Conservation (phyloP, 2,888 invertebrate genomes). For the Euclidia mi region DNA sequence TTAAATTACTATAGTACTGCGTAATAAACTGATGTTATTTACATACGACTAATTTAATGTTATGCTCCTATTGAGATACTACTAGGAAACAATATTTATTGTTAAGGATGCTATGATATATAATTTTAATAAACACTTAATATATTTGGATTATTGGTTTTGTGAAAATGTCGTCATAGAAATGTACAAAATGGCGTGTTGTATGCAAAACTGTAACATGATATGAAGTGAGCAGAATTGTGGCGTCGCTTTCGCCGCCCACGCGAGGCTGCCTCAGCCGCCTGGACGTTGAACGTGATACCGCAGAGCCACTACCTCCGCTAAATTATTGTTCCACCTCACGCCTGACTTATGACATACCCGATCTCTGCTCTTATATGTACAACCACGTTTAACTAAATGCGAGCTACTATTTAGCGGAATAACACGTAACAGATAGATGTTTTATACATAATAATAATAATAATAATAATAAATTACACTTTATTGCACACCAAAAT, state of each 20-base stretch:
- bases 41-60: conserved; percentile 13
- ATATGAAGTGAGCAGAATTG: conserved; percentile 33
- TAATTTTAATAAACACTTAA: conserved; percentile 1
- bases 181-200: conserved; percentile 10
- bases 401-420: too few species aligned
- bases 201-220: conserved; percentile 44
- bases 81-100: conserved; percentile 4
- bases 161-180: background rate
- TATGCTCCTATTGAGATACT: conserved; percentile 10
- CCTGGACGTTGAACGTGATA: conserved; percentile 35
- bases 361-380: conserved; percentile 60
- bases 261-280: too few species aligned
- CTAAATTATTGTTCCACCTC: conserved; percentile 53
- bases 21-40: conserved; percentile 20
- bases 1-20: conserved; percentile 15
- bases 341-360: conserved; percentile 51
- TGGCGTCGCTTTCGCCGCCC: conserved; percentile 46
- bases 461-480: too few species aligned
- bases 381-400: conserved; percentile 56
- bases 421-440: too few species aligned
- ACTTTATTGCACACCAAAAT: too few species aligned
- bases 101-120: background rate
- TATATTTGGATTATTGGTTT: background rate
- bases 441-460: too few species aligned
- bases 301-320: conserved; percentile 26